Evolutionary conservation across 2,888 invertebrate genomes (phyloP).

Genomic region (Meandrusa payeni): DNA sequence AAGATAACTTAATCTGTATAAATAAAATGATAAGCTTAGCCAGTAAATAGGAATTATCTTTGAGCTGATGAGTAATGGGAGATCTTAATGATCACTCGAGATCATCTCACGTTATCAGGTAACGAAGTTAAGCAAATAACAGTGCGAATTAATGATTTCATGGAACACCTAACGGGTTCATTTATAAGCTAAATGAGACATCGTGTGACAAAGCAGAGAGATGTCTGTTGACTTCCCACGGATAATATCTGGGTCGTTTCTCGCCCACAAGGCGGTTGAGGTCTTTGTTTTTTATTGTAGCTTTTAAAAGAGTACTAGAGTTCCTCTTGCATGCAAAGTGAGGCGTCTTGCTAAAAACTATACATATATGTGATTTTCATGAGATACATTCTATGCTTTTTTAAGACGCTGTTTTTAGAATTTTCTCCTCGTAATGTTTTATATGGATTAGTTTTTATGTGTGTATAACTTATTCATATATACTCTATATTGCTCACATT

Average conservation of each 20-base stretch:
- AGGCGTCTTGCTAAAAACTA: neutral
- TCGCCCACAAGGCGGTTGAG: constrained; percentile 23
- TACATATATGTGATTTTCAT: no score
- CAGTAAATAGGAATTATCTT: no score
- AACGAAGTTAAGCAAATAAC: constrained; percentile 8
- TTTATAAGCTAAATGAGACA: constrained; percentile 16
- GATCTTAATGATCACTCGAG: no score
- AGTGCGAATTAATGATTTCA: constrained; percentile 21
- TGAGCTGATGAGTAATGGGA: no score
- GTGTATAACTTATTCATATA: no score
- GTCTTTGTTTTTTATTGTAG: constrained; percentile 9
- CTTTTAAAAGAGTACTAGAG: constrained; percentile 3
- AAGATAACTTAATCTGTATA: no score
- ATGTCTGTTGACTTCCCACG: constrained; percentile 24
- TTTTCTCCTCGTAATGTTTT: no score
- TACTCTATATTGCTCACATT: no score
- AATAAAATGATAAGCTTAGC: no score
- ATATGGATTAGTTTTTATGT: no score
- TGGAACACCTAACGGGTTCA: constrained; percentile 20
- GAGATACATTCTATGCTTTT: no score
- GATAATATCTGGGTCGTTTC: constrained; percentile 24
- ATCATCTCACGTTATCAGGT: constrained; percentile 10
- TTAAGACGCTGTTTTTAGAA: no score
- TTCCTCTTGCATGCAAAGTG: constrained; percentile 8
- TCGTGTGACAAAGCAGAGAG: constrained; percentile 20